Percentiles rank a stretch among this genome's conserved stretches.
Evolutionary conservation across 2,888 invertebrate genomes (phyloP).

Genomic region (Blera fallax): DNA sequence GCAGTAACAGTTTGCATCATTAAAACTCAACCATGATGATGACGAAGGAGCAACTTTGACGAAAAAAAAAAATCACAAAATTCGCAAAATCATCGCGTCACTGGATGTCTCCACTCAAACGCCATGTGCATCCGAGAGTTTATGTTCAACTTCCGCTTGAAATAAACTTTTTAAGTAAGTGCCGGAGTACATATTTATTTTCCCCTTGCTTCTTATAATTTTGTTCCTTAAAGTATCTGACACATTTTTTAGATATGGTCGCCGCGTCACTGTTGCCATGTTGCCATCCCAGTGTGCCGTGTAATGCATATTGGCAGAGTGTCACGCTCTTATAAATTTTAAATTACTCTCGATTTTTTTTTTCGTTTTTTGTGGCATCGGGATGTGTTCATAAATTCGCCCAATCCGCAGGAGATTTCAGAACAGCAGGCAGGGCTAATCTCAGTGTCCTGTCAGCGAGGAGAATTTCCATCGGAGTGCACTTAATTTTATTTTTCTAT

Average conservation of each 20-base stretch:
- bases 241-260: slow-evolving; percentile 55
- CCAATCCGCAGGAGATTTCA: slow-evolving; percentile 44
- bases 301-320: slow-evolving; percentile 55
- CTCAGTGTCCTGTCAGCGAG: slow-evolving; percentile 36
- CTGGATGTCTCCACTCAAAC: slow-evolving; percentile 55
- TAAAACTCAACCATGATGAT: slow-evolving; percentile 50
- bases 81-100: slow-evolving; percentile 60
- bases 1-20: slow-evolving; percentile 59
- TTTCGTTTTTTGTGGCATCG: slow-evolving; percentile 8
- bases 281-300: background rate
- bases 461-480: slow-evolving; percentile 23
- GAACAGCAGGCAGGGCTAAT: slow-evolving; percentile 44
- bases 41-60: slow-evolving; percentile 50
- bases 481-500: slow-evolving; percentile 53
- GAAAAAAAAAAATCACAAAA: slow-evolving; percentile 15
- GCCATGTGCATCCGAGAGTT: slow-evolving; percentile 66
- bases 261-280: slow-evolving; percentile 31
- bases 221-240: slow-evolving; percentile 50
- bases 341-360: slow-evolving; percentile 26
- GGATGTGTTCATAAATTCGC: slow-evolving; percentile 54
- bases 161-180: slow-evolving; percentile 63
- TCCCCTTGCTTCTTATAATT: slow-evolving; percentile 16
- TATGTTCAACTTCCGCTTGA: slow-evolving; percentile 70
- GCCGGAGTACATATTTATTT: slow-evolving; percentile 11
- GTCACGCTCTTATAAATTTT: slow-evolving; percentile 61